phyloP scores from a whole-genome alignment of 92 coral and sea anemone species.

The Phenganax marumi region DNA sequence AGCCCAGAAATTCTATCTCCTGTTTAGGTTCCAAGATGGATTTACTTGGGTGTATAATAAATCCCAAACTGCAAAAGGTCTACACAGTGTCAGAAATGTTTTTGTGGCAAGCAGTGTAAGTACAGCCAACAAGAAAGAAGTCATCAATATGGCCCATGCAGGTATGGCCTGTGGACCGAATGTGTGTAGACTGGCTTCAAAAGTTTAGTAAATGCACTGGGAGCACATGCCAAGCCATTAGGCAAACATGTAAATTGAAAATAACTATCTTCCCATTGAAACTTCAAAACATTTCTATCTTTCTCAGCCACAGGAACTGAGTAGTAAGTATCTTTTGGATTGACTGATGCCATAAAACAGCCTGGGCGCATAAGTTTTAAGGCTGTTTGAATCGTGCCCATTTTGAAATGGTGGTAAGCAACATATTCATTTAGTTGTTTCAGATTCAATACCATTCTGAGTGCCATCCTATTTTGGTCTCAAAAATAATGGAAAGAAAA shows the following conservation, averaged over 20 bases:
- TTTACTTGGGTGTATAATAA: constrained; percentile 29
- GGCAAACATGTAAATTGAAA: constrained; percentile 47
- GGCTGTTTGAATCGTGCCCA: constrained; percentile 48
- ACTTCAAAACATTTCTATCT: constrained; percentile 31
- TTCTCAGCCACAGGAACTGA: constrained; percentile 39
- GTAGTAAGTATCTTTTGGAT: constrained; percentile 45
- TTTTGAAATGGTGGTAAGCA: constrained; percentile 48
- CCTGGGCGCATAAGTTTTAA: constrained; percentile 47
- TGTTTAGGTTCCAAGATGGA: constrained; percentile 33
- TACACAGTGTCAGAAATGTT: constrained; percentile 21
- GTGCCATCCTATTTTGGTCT: constrained; percentile 36
- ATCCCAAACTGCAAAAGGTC: constrained; percentile 15
- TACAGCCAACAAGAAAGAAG: constrained; percentile 52
- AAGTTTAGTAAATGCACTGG: constrained; percentile 33
- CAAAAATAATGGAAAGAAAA: constrained; percentile 33
- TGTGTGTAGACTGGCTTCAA: constrained; percentile 31
- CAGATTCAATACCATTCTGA: constrained; percentile 38
- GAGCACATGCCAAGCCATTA: constrained; percentile 49
- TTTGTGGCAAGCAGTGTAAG: constrained; percentile 21
- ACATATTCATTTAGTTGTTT: constrained; percentile 45
- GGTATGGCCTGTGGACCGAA: constrained; percentile 30
- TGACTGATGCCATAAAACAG: constrained; percentile 54
- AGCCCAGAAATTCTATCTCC: constrained; percentile 42
- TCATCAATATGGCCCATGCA: constrained; percentile 56
- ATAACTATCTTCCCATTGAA: constrained; percentile 31